These are phyloP conservation scores for Leptodactylus fuscus DNA, from an alignment of 2,113 vertebrate species.

Conservation along the genomic window DNA sequence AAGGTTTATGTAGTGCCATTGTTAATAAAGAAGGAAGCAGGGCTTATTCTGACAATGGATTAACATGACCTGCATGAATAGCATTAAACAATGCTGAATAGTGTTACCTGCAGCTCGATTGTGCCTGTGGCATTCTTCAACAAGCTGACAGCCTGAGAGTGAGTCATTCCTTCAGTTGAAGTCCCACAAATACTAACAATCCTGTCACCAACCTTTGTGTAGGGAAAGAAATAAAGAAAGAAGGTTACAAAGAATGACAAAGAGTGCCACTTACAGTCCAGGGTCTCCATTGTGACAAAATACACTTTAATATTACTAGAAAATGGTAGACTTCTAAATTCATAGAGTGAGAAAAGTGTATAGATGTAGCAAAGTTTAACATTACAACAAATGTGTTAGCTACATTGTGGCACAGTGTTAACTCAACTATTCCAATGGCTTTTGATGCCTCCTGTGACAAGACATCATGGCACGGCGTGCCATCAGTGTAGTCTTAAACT, in stretches of 20 bases:
- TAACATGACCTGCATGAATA: constrained; percentile 6
- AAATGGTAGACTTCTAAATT: no score
- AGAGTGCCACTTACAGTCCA: background rate
- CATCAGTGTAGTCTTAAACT: no score
- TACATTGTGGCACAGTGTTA: no score
- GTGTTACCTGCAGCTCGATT: constrained; percentile 88
- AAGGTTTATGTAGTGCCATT: constrained; percentile 10
- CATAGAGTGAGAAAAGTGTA: background rate
- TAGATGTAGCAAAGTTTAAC: no score
- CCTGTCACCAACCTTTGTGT: constrained; percentile 88
- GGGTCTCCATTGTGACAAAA: constrained; percentile 11
- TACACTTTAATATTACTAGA: background rate
- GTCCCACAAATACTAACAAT: constrained; percentile 91
- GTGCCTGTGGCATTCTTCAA: constrained; percentile 89
- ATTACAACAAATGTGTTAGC: no score
- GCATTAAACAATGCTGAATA: constrained; percentile 25
- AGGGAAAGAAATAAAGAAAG: background rate
- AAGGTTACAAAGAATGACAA: background rate
- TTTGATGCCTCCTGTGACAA: no score
- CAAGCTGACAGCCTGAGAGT: constrained; percentile 89
- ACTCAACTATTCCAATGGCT: no score
- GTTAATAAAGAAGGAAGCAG: constrained; percentile 9
- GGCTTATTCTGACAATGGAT: constrained; percentile 24
- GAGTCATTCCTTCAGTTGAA: constrained; percentile 90
- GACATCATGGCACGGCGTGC: no score